Evolutionary conservation across 1,140 invertebrate genomes (phyloP), one percentile per base, ranked within the genome.

Genomic region (Aricia agestis): DNA sequence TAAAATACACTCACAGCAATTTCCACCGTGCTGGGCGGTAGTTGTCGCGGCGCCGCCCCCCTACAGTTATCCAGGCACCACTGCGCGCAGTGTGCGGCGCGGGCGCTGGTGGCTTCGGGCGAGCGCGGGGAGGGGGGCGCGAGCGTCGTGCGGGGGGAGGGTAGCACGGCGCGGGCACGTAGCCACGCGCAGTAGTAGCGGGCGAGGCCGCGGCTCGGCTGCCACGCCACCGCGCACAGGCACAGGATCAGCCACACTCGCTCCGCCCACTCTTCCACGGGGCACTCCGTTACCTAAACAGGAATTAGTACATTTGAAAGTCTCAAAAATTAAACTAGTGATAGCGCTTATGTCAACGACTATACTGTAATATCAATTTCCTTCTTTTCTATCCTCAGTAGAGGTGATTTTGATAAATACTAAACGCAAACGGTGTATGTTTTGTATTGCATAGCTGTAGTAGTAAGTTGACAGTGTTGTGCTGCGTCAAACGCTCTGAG

Each of bases 61-160:
- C 97, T 96, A 71, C 98, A 97, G 92, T 98, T 98, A 79, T 98
- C 97, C 31, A 98, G 92, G 83, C 97, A 98, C 96, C 97, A 98
- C 82, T 98, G 96, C 11, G 98, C 97, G 82, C 98, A 98, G 84
- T 98, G 97, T 25, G 87, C 84, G 4, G 87, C 82, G 25, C 86
- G 72, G 0, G 80, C 81, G 63, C 74, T 72, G 42, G 67, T 68
- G 18, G 70, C 66, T n/a, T 66, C 66, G 9, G 77, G 61, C 61
- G 70, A 61, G 66, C 67, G 71, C 3, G 78, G 78, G 45, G 73
- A 74, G 11, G 72, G 75, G 69, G 76, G 80, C 31, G 78, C 72
- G n/a, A 57, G 72, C 42, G 58, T 74, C 76, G 70, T 45, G 68
- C 42, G 57, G 83, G 65, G 13, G 74, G 65, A 13, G 68, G 45